A percentile compares a stretch with the other conserved stretches of the same genome.
Evolutionary conservation across 2,888 invertebrate species (phyloP).

Genomic region (Parnassius mnemosyne): DNA sequence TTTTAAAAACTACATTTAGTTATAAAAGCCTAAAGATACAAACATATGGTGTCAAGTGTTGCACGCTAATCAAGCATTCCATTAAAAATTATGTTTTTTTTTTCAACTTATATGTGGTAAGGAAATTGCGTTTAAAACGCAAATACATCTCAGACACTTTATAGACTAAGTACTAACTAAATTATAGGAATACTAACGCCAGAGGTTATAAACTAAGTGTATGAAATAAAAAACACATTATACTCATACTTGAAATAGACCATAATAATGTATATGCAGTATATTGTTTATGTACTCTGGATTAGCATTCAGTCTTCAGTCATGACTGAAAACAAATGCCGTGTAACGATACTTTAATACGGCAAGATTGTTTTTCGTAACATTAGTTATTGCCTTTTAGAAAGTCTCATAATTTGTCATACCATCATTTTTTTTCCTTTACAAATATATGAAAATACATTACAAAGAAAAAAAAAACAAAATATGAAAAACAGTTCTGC

Average conservation of each 20-base stretch:
- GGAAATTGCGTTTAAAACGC: conserved; percentile 65
- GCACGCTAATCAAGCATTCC: conserved; percentile 32
- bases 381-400: no score
- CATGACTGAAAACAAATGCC: not conserved
- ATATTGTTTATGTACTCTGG: not conserved
- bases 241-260: not conserved
- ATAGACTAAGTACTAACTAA: conserved; percentile 25
- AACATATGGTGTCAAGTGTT: not conserved
- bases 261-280: not conserved
- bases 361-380: no score
- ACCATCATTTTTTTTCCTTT: no score
- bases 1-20: not conserved
- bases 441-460: no score
- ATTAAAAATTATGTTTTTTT: conserved; percentile 34
- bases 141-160: conserved; percentile 56
- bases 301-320: not conserved
- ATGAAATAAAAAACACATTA: not conserved
- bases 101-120: conserved; percentile 53
- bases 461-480: no score
- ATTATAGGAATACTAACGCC: conserved; percentile 27
- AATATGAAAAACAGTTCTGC: no score
- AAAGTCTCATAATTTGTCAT: no score
- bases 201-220: conserved; percentile 12
- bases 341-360: not conserved
- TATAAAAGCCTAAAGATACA: not conserved